Evolutionary conservation across 1,140 invertebrate species (phyloP).

Genomic region (Drosophila tani): DNA sequence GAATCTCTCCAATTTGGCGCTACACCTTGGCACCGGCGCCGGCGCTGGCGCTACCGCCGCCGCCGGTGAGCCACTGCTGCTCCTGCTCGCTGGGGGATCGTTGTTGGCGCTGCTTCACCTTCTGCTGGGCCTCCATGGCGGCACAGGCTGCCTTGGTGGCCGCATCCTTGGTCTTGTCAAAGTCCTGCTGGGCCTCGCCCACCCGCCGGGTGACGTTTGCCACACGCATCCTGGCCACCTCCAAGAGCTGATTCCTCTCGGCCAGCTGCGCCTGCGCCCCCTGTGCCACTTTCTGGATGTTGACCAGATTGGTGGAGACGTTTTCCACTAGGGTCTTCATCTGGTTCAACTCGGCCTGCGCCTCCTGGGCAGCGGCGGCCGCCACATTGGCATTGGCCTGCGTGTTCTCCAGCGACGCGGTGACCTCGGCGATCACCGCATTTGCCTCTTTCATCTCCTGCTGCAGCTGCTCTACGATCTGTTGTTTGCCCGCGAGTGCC

Average conservation of each 20-base stretch:
- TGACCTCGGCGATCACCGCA: slow-evolving; percentile 87
- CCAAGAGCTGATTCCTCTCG: slow-evolving; percentile 88
- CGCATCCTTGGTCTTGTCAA: slow-evolving; percentile 87
- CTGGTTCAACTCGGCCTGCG: slow-evolving; percentile 85
- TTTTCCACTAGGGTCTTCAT: slow-evolving; percentile 85
- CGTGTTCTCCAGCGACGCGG: slow-evolving; percentile 86
- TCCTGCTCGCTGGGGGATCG: slow-evolving; percentile 19
- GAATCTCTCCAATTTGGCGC: neutral
- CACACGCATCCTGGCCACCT: slow-evolving; percentile 87
- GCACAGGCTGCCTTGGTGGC: slow-evolving; percentile 88
- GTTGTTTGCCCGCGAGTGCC: slow-evolving; percentile 88
- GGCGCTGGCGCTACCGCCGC: too few relatives aligned
- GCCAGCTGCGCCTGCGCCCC: slow-evolving; percentile 87
- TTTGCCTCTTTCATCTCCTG: slow-evolving; percentile 88
- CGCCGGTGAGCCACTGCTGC: neutral
- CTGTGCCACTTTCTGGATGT: slow-evolving; percentile 87
- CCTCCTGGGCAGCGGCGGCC: slow-evolving; percentile 86
- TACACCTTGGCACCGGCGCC: slow-evolving; percentile 6
- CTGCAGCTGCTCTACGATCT: slow-evolving; percentile 87
- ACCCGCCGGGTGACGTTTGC: slow-evolving; percentile 87
- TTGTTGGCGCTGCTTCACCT: slow-evolving; percentile 32
- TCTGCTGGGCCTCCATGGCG: slow-evolving; percentile 87
- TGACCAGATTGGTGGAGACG: slow-evolving; percentile 86
- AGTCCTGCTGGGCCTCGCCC: slow-evolving; percentile 86
- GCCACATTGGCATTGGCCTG: slow-evolving; percentile 87